Base-by-base conservation (phyloP, 2,797 vertebrate species). In the Rhodeus uyekii region DNA sequence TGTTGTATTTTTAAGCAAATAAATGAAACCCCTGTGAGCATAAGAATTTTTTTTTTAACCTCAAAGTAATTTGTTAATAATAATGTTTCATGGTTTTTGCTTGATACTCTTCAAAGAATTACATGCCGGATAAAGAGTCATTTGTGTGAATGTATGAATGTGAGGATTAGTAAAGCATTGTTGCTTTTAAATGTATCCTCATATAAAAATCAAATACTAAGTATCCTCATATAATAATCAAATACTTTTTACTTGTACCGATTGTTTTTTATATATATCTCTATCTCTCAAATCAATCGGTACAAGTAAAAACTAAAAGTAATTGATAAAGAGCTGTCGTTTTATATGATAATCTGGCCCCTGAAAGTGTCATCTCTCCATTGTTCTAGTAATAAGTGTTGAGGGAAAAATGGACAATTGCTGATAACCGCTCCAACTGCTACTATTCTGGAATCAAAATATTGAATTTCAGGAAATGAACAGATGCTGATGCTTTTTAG, bases 361-460 rank as follows among this genome's bases (percentile, higher is more conserved):
- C 1, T 58, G 14, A 38, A 55, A 38, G 13, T 12, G 8, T 74
- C 48, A 74, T 55, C 72, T 36, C 34, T 74, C 72, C 1, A 3
- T 74, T 74, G 72, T 74, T 58, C 34, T 27, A 39, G 34, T n/a
- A 55, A 74, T 55, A 18, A 75, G n/a, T 18, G 50, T 14, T 74
- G 14, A 24, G 53, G 32, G 16, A 73, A n/a, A 74, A 39, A 22
- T n/a, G 38, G 8, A 44, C 16, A 32, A 29, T 36, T 27, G 38
- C 44, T 67, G 63, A 53, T 39, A 78, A 38, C 27, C 1, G 36
- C 22, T 32, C 12, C n/a, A 69, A 32, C 50, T 27, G 27, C 50
- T 10, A 36, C 53, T 44, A 34, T 18, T 16, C 48, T 44, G 22
- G 42, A 68, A 29, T 9, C 61, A 78, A 36, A 50, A 14, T 39